Conservation (phyloP, 2,797 vertebrate species). For the Esox lucius region DNA sequence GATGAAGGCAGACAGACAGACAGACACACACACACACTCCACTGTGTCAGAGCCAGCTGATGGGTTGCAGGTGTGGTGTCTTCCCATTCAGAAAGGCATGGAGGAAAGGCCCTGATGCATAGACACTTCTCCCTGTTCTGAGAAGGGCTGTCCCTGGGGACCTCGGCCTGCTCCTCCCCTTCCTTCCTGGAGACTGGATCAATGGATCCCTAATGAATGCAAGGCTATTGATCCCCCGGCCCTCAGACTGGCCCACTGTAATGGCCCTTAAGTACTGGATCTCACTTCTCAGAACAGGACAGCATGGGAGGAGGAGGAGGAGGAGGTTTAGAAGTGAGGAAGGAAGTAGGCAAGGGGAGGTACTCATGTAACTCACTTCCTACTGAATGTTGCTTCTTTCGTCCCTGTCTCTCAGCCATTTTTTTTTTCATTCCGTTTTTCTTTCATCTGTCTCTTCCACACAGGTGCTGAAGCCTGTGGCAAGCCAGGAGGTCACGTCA, state of each 20-base stretch:
- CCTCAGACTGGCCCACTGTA: constrained; percentile 10
- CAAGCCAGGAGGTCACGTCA: constrained; percentile 82
- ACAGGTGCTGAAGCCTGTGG: constrained; percentile 89
- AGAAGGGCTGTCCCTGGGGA: constrained; percentile 26
- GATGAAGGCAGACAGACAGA: neutral
- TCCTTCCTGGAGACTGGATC: constrained; percentile 53
- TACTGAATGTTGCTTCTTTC: neutral
- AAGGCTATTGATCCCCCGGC: constrained; percentile 41
- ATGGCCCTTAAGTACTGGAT: constrained; percentile 39
- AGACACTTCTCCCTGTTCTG: constrained; percentile 26
- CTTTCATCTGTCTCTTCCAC: constrained; percentile 23
- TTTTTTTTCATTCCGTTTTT: constrained; percentile 14
- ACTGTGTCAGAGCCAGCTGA: neutral
- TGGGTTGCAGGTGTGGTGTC: neutral
- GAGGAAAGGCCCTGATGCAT: neutral
- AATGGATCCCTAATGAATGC: constrained; percentile 48
- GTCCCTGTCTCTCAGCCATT: constrained; percentile 6
- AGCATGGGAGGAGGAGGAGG: neutral
- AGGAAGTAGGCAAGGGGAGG: neutral
- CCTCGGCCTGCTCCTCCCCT: constrained; percentile 18
- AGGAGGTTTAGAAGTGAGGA: neutral
- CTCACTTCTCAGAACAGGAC: neutral
- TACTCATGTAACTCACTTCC: neutral
- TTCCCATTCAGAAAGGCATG: neutral
- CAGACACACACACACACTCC: neutral